Percentiles rank a stretch among this genome's conserved stretches.
phyloP scores from a whole-genome alignment of 2,113 vertebrate genomes.

The Periophthalmodon schlosseri region DNA sequence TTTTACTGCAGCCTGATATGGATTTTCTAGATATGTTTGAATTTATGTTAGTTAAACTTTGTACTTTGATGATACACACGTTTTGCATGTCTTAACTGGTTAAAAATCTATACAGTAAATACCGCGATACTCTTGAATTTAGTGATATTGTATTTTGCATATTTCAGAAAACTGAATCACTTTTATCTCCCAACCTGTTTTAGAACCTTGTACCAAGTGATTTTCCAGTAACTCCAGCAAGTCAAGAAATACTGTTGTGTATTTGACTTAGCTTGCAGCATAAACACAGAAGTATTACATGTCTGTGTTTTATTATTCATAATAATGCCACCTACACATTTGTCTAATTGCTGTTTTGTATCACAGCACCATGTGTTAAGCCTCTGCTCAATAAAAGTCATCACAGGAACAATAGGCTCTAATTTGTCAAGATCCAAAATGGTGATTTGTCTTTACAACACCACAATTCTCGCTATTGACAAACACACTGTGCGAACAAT shows the following conservation, averaged over 20 bases:
- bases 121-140: no score
- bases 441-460: not conserved
- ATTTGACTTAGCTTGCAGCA: not conserved
- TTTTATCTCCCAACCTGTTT: no score
- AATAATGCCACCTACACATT: not conserved
- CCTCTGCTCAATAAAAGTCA: not conserved
- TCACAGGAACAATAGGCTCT: not conserved
- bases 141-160: no score
- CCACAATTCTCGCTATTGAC: not conserved
- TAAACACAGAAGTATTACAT: not conserved
- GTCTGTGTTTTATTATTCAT: not conserved
- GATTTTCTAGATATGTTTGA: not conserved
- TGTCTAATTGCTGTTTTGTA: not conserved
- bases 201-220: no score
- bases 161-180: no score
- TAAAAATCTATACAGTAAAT: not conserved
- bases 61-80: not conserved
- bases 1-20: not conserved
- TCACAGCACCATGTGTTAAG: constrained; percentile 3
- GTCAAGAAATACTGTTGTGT: not conserved
- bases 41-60: not conserved
- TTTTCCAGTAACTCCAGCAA: no score
- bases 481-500: constrained; percentile 1
- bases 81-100: not conserved
- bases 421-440: constrained; percentile 2